phyloP scores from a whole-genome alignment of 2,113 vertebrate species.

The Alethe diademata region DNA sequence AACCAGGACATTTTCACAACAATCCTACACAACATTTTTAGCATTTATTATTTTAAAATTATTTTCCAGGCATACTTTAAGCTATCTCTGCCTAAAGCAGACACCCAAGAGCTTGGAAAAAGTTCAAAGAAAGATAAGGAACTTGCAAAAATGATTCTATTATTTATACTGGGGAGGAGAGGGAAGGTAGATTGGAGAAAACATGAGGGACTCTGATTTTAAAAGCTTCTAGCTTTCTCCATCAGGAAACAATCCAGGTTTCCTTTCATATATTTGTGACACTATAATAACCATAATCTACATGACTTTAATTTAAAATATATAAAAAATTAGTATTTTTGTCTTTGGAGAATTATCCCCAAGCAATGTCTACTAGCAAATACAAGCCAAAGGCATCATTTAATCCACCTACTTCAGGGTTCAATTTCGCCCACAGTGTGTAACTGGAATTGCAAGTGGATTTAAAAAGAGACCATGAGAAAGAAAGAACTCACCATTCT shows the following conservation, averaged over 20 bases:
- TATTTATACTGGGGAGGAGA: not conserved
- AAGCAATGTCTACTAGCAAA: not conserved
- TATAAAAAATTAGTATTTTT: conserved; percentile 2
- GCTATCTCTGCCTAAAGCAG: not conserved
- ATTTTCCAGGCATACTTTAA: not conserved
- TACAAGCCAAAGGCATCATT: conserved; percentile 41
- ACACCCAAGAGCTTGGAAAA: not conserved
- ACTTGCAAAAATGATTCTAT: not conserved
- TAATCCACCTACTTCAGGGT: conserved; percentile 33
- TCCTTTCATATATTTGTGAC: not conserved
- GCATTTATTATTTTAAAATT: not conserved
- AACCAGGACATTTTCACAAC: not conserved
- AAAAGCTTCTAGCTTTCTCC: not conserved
- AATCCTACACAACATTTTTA: not conserved
- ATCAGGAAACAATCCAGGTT: not conserved
- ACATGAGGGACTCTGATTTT: not conserved
- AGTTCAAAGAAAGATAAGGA: not conserved
- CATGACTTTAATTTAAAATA: conserved; percentile 19
- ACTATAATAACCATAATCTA: not conserved
- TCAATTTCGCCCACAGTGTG: not conserved
- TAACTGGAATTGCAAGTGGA: conserved; percentile 1
- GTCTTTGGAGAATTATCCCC: conserved; percentile 13
- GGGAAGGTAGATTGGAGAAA: not conserved
- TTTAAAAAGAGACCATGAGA: conserved; percentile 65
- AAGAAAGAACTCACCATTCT: conserved; percentile 93